Evolutionary conservation across 2,888 invertebrate species (phyloP).

Genomic region (Noctuana brunneofusca): DNA sequence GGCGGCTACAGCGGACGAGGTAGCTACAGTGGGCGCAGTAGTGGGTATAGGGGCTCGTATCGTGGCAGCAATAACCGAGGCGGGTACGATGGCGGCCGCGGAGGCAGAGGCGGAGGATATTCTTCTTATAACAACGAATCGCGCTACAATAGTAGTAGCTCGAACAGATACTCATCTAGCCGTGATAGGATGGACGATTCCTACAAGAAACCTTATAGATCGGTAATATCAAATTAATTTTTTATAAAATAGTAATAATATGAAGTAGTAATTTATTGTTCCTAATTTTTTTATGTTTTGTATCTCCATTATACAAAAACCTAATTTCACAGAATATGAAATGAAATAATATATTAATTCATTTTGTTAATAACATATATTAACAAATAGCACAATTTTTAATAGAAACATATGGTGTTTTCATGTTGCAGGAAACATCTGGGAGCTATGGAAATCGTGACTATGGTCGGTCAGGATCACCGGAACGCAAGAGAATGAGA

Average conservation of each 20-base stretch:
- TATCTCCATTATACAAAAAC: too few species aligned
- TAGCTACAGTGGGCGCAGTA: conserved; percentile 63
- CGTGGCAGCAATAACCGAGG: conserved; percentile 67
- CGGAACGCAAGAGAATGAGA: conserved; percentile 85
- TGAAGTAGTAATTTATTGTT: not conserved
- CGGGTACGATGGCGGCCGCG: conserved; percentile 68
- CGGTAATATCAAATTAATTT: conserved; percentile 47
- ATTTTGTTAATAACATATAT: not conserved
- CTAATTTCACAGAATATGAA: too few species aligned
- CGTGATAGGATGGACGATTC: conserved; percentile 75
- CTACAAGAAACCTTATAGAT: conserved; percentile 76
- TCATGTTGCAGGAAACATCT: conserved; percentile 64
- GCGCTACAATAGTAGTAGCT: conserved; percentile 65
- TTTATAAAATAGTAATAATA: not conserved
- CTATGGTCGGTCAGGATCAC: conserved; percentile 83
- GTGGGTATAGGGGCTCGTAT: conserved; percentile 68
- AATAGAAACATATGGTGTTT: not conserved
- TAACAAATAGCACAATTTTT: too few species aligned
- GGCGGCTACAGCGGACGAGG: conserved; percentile 61
- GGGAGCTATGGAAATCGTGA: conserved; percentile 80
- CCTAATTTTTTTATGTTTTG: not conserved
- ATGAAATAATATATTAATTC: too few species aligned
- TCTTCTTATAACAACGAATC: conserved; percentile 70
- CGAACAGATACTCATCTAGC: conserved; percentile 63
- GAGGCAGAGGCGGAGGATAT: conserved; percentile 69